Percentiles rank a stretch among this genome's conserved stretches.
Evolutionary conservation across 2,888 invertebrate genomes (phyloP).

Genomic region (Cryptosula pallasiana): DNA sequence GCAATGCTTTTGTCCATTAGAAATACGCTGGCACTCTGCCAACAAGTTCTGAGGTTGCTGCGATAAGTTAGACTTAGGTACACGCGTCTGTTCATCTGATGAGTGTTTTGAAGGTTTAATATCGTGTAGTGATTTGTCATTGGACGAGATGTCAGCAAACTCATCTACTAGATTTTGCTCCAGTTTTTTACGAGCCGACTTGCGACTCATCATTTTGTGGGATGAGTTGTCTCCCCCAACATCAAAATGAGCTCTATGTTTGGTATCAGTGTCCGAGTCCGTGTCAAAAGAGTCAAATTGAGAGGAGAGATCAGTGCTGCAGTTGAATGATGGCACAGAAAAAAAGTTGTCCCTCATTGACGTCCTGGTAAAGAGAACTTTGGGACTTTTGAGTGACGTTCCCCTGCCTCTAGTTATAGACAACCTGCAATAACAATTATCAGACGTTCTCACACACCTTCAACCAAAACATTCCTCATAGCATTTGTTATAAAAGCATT

Average conservation of each 20-base stretch:
- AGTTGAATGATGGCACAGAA: neutral
- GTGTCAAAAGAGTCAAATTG: neutral
- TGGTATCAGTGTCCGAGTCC: neutral
- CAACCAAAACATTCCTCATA: too few species aligned
- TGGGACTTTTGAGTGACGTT: slow-evolving; percentile 27
- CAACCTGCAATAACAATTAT: too few species aligned
- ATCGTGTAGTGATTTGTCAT: neutral
- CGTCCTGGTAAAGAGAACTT: slow-evolving; percentile 29
- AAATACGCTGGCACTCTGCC: neutral
- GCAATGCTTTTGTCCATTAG: neutral
- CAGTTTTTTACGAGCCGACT: neutral
- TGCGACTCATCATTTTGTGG: neutral
- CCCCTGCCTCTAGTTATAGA: neutral
- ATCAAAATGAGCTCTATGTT: neutral
- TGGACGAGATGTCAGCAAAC: neutral
- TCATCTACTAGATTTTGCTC: neutral
- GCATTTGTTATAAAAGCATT: too few species aligned
- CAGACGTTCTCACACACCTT: too few species aligned
- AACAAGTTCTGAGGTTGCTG: neutral
- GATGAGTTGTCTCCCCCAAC: neutral
- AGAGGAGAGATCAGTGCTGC: neutral
- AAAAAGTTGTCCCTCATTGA: slow-evolving; percentile 23
- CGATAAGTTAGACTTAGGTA: neutral
- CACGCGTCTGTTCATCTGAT: neutral
- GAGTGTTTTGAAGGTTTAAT: neutral